A percentile compares a stretch with the other conserved stretches of the same genome.
Evolutionary conservation across 53 echinoderm and acorn worm genomes (phyloP).

Genomic region (Zoroaster sp.): DNA sequence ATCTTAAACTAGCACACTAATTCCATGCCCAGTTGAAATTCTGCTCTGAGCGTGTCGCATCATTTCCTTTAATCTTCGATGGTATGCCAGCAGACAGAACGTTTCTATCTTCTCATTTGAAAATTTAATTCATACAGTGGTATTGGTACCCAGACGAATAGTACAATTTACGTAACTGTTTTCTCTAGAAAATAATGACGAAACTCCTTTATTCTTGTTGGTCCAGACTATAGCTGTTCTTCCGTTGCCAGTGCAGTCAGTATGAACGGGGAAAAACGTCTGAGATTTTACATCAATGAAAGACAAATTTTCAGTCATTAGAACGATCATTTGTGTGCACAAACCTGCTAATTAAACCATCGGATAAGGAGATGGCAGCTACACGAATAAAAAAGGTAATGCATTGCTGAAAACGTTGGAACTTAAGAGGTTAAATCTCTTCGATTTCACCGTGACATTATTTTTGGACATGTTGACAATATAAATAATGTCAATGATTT

Average conservation of each 20-base stretch:
- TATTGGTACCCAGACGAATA: not conserved
- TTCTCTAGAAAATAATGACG: too few relatives aligned
- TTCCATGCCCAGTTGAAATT: too few relatives aligned
- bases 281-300: not conserved
- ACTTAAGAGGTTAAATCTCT: not conserved
- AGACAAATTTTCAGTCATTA: not conserved
- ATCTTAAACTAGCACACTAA: too few relatives aligned
- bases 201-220: not conserved
- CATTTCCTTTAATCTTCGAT: too few relatives aligned
- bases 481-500: too few relatives aligned
- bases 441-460: not conserved
- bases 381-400: slow-evolving; percentile 61
- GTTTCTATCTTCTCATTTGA: too few relatives aligned
- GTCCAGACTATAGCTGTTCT: not conserved
- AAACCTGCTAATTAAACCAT: not conserved
- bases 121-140: too few relatives aligned
- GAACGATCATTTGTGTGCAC: not conserved
- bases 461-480: not conserved
- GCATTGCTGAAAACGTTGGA: not conserved
- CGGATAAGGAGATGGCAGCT: slow-evolving; percentile 13
- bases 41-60: too few relatives aligned
- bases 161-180: not conserved
- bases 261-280: not conserved
- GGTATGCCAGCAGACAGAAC: too few relatives aligned
- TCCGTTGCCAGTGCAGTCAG: not conserved